Conservation (phyloP, 2,797 vertebrate genomes). For the Gadopsis bispinosus region DNA sequence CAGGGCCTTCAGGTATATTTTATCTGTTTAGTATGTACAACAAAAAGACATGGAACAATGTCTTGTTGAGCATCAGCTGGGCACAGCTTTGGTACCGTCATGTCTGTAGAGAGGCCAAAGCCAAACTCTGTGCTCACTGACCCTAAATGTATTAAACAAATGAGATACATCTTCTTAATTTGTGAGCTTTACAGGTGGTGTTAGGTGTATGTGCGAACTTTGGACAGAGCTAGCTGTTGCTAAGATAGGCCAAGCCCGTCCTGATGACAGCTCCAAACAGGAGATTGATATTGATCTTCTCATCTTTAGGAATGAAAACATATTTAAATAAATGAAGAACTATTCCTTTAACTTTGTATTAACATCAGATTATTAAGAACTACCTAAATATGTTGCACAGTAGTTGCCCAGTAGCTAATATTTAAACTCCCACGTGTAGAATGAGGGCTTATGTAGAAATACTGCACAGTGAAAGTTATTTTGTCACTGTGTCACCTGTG, state of each 20-base stretch:
- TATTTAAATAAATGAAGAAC: too few relatives aligned
- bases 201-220: too few relatives aligned
- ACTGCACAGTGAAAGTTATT: neutral
- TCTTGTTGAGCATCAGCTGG: too few relatives aligned
- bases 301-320: too few relatives aligned
- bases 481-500: neutral
- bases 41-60: neutral
- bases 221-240: neutral
- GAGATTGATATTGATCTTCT: too few relatives aligned
- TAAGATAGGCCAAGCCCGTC: neutral
- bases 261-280: neutral
- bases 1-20: neutral
- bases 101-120: neutral
- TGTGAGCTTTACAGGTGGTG: neutral
- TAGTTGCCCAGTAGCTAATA: too few relatives aligned
- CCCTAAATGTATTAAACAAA: neutral
- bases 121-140: neutral
- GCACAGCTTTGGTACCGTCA: neutral
- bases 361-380: too few relatives aligned
- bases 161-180: neutral
- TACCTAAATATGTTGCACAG: too few relatives aligned
- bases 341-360: too few relatives aligned
- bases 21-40: neutral
- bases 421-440: too few relatives aligned
- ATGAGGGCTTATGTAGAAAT: slow-evolving; percentile 1